Percentiles rank a stretch among this genome's conserved stretches.
Evolutionary conservation across 1,140 invertebrate species (phyloP).

Genomic region (Bombus pascuorum): DNA sequence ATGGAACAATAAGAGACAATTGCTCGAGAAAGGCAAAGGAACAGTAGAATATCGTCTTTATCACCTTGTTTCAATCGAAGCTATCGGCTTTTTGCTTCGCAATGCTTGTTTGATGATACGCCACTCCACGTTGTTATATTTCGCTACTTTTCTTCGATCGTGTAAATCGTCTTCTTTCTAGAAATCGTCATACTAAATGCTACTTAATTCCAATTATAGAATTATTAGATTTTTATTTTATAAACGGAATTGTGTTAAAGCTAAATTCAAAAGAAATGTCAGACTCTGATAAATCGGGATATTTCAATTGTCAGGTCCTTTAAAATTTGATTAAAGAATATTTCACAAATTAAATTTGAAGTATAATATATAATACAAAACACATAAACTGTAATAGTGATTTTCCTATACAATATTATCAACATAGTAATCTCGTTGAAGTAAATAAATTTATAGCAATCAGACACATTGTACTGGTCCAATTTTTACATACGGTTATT

Average conservation of each 20-base stretch:
- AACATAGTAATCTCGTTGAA: too few species aligned
- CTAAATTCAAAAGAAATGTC: neutral
- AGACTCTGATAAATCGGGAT: too few species aligned
- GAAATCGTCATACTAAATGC: neutral
- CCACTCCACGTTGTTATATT: neutral
- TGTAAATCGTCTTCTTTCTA: slow-evolving; percentile 1
- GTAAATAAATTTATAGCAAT: too few species aligned
- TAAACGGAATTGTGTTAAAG: neutral
- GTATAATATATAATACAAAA: too few species aligned
- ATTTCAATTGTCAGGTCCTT: too few species aligned
- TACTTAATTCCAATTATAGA: slow-evolving; percentile 49
- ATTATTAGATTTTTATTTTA: slow-evolving; percentile 51
- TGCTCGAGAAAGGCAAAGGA: neutral
- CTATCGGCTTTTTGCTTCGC: slow-evolving; percentile 50
- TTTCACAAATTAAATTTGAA: too few species aligned
- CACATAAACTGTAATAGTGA: too few species aligned
- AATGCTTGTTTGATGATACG: slow-evolving; percentile 42
- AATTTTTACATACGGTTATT: neutral
- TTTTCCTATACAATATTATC: too few species aligned
- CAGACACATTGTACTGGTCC: neutral
- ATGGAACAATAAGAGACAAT: neutral
- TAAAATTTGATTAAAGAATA: too few species aligned
- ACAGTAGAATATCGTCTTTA: slow-evolving; percentile 55
- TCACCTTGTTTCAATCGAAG: slow-evolving; percentile 56
- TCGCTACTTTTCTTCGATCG: slow-evolving; percentile 37